phyloP scores from a whole-genome alignment of 2,888 invertebrate species.

The Panopea generosa region DNA sequence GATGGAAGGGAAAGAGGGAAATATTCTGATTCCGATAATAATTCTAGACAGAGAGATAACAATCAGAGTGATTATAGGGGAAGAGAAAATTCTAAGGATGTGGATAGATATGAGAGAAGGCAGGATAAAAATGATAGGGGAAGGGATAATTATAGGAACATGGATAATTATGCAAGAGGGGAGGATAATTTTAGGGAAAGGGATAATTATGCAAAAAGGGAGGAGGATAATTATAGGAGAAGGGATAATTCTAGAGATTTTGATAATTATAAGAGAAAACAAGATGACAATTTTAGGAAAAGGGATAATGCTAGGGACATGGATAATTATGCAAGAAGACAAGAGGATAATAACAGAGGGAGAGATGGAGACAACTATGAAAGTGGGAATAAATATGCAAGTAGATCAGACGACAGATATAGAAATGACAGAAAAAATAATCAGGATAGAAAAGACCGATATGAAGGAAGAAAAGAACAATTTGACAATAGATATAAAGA shows the following conservation, averaged over 20 bases:
- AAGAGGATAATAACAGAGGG: background rate
- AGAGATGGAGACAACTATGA: background rate
- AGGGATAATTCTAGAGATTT: no score
- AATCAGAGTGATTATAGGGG: background rate
- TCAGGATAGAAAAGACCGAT: background rate
- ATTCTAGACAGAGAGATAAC: conserved; percentile 1
- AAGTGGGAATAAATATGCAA: background rate
- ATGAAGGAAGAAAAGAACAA: conserved; percentile 8
- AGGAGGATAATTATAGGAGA: no score
- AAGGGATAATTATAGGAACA: conserved; percentile 14
- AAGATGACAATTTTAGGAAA: no score
- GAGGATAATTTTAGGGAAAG: no score
- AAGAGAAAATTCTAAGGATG: conserved; percentile 6
- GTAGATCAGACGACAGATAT: conserved; percentile 8
- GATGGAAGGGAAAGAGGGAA: conserved; percentile 12
- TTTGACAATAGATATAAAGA: conserved; percentile 14
- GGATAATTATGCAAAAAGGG: no score
- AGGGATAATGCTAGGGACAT: no score
- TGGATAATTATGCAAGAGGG: no score
- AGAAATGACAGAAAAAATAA: background rate
- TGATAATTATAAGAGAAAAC: no score
- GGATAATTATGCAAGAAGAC: no score
- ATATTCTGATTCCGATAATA: background rate
- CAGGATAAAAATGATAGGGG: background rate
- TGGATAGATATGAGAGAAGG: conserved; percentile 20